These are phyloP conservation scores for Cebidichthys violaceus DNA, from an alignment of 2,113 vertebrate species.

Conservation along the genomic window DNA sequence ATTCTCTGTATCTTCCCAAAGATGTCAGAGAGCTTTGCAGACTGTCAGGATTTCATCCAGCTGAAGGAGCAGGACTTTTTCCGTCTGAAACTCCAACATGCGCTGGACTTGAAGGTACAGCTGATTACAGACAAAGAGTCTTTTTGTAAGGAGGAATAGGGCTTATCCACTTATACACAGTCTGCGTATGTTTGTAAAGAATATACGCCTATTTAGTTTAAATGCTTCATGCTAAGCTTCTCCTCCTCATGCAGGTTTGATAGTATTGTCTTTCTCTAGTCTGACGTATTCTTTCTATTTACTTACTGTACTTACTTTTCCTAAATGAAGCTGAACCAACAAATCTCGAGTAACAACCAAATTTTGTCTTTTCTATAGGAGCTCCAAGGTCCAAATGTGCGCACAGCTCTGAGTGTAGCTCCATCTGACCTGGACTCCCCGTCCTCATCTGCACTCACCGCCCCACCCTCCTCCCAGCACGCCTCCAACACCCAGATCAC, in stretches of 20 bases:
- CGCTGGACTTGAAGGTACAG: slow-evolving; percentile 86
- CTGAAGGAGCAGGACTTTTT: slow-evolving; percentile 87
- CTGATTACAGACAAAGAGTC: background rate
- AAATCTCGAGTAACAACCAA: background rate
- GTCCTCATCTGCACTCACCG: slow-evolving; percentile 42
- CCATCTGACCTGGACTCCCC: slow-evolving; percentile 39
- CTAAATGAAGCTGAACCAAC: background rate
- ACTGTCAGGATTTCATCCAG: slow-evolving; percentile 89
- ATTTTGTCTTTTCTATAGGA: slow-evolving; percentile 79
- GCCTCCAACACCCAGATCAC: slow-evolving; percentile 57
- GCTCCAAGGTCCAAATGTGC: slow-evolving; percentile 81
- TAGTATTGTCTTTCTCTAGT: background rate
- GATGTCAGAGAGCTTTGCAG: slow-evolving; percentile 88
- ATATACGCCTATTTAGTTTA: background rate
- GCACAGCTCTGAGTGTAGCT: slow-evolving; percentile 43
- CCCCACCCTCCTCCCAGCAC: slow-evolving; percentile 52
- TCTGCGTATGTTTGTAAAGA: background rate
- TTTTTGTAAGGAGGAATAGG: background rate
- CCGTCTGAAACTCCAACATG: slow-evolving; percentile 86
- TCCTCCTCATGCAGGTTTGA: slow-evolving; percentile 8
- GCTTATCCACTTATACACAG: background rate
- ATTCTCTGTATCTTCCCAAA: slow-evolving; percentile 61
- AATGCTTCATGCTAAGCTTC: background rate
- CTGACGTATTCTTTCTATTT: background rate
- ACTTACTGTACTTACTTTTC: no score